Evolutionary conservation across 2,797 vertebrate species (phyloP).

Genomic region (Etheostoma nigrum): DNA sequence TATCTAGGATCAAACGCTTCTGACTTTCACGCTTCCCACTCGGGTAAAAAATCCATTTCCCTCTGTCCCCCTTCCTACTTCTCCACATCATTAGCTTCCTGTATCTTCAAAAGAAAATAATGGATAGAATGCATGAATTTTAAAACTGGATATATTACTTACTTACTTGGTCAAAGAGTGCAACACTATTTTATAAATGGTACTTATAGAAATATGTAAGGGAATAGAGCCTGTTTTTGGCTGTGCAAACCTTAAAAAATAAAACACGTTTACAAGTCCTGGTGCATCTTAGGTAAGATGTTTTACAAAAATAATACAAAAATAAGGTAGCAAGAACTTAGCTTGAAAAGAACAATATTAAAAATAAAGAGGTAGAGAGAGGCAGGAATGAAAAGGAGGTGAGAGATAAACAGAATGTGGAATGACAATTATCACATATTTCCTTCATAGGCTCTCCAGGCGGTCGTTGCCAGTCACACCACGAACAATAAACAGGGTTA

Average conservation of each 20-base stretch:
- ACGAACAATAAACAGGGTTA: constrained; percentile 2
- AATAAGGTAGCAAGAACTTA: not conserved
- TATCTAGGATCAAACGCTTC: constrained; percentile 76
- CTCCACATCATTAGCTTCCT: constrained; percentile 74
- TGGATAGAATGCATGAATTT: constrained; percentile 57
- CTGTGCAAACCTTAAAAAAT: not conserved
- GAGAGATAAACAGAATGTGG: constrained; percentile 4
- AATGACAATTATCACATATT: constrained; percentile 31
- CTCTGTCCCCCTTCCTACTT: constrained; percentile 19
- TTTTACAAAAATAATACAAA: not conserved
- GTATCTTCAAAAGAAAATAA: constrained; percentile 65
- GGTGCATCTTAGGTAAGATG: not conserved
- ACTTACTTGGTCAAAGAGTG: not conserved
- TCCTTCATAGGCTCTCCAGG: constrained; percentile 28
- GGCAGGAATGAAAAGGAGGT: not conserved
- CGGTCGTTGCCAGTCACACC: constrained; percentile 33
- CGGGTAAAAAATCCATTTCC: constrained; percentile 48
- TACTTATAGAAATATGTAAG: constrained; percentile 6
- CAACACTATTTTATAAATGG: not conserved
- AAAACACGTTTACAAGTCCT: not conserved
- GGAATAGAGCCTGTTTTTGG: not conserved
- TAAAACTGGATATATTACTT: constrained; percentile 34
- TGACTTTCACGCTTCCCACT: constrained; percentile 59
- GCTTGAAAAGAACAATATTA: not conserved
- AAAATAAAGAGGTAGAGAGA: not conserved